Percentiles rank a stretch among this genome's conserved stretches.
phyloP scores from a whole-genome alignment of 2,888 invertebrate genomes.

The Patella ulyssiponensis region DNA sequence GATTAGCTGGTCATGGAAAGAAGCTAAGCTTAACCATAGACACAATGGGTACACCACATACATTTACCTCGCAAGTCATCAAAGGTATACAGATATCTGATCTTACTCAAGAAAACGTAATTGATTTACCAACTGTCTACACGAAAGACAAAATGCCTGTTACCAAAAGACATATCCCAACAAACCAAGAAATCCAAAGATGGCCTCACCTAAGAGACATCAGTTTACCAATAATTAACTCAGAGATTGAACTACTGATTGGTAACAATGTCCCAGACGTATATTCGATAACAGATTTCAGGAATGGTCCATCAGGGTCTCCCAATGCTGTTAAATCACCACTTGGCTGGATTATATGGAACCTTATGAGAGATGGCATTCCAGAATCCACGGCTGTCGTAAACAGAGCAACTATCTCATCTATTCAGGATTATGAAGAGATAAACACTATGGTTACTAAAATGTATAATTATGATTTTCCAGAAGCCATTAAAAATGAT shows the following conservation, averaged over 20 bases:
- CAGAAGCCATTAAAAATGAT: slow-evolving; percentile 79
- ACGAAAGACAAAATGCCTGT: slow-evolving; percentile 33
- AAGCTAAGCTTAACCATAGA: too few relatives aligned
- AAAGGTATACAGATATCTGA: slow-evolving; percentile 23
- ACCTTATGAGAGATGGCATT: neutral
- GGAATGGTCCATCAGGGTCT: slow-evolving; percentile 7
- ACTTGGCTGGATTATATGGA: too few relatives aligned
- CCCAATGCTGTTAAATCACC: slow-evolving; percentile 19
- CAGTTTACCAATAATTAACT: neutral
- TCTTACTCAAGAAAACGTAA: slow-evolving; percentile 14
- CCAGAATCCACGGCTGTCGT: neutral
- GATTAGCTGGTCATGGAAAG: too few relatives aligned
- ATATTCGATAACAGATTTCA: neutral
- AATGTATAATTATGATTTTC: slow-evolving; percentile 62
- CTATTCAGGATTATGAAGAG: slow-evolving; percentile 75
- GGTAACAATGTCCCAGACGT: slow-evolving; percentile 12
- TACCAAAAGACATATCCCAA: neutral
- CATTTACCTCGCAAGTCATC: too few relatives aligned
- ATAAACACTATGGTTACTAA: slow-evolving; percentile 86
- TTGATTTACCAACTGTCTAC: slow-evolving; percentile 31
- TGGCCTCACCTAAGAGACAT: neutral
- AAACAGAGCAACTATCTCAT: neutral
- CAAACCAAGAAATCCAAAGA: neutral
- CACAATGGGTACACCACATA: too few relatives aligned
- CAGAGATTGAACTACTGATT: neutral